Evolutionary conservation across 2,888 invertebrate species (phyloP), one percentile per base, ranked within the genome.

Genomic region (Peribatodes rhomboidaria): DNA sequence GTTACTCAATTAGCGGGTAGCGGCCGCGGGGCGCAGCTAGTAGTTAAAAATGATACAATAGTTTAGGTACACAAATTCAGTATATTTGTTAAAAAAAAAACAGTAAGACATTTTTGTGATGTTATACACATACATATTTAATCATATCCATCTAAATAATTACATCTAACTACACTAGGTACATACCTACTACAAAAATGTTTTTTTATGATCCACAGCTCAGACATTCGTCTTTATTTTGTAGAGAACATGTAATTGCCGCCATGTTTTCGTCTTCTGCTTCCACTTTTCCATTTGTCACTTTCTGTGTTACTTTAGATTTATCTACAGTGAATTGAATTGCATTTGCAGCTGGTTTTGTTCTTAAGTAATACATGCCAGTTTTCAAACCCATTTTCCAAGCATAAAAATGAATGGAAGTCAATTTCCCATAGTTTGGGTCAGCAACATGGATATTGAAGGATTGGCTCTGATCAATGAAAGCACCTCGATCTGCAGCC

Each of bases 251-350:
- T 13, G 96, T 95, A 88, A 98, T 95, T 42, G 96, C 96, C 0
- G 96, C 96, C 94, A 96, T 95, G 78, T 95, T 95, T 35, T 84
- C 86, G 18, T 89, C 88, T 60, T 89, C 90, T 49, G 76, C 77
- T 33, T 89, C 88, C 4, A 79, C 72, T 67, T 83, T 87, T 11
- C 83, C 85, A 72, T 87, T 87, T 9, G 71, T 42, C n/a, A 76
- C 65, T 59, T 68, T 80, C 1, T 72, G 76, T 68, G 76, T 83
- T 7, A 85, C 85, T 77, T 90, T 92, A 0, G 86, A 80, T 84
- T 99, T 99, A 87, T 99, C 98, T 0, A 99, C 98, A 0, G 99
- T 99, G 87, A 99, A 99, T 84, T 99, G 98, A 75, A 99, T 98
- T 6, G 99, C 98, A 86, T 98, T 97, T 1, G 97, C 98, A 0